phyloP scores from a whole-genome alignment of 1,140 invertebrate genomes.

The Marisa cornuarietis region DNA sequence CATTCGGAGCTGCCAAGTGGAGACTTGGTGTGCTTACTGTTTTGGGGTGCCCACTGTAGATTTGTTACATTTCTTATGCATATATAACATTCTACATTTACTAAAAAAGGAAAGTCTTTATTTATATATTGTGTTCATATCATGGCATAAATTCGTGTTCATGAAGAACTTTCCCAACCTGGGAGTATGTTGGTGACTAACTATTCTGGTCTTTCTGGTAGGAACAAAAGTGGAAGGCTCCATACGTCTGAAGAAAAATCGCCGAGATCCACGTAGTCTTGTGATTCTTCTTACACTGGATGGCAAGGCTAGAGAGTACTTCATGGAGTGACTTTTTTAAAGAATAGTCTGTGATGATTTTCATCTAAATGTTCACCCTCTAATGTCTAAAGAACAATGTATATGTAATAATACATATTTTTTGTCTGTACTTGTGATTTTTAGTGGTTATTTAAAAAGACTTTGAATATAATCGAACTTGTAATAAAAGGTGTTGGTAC shows the following conservation, averaged over 20 bases:
- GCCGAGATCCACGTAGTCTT: slow-evolving; percentile 72
- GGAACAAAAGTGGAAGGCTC: slow-evolving; percentile 73
- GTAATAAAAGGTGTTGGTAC: too few relatives aligned
- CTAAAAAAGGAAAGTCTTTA: neutral
- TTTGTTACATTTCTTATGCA: slow-evolving; percentile 18
- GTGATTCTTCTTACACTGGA: slow-evolving; percentile 38
- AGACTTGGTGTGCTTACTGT: too few relatives aligned
- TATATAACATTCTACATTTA: neutral
- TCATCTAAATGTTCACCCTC: too few relatives aligned
- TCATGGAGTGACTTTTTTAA: slow-evolving; percentile 35
- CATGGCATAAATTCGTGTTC: neutral
- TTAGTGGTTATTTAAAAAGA: too few relatives aligned
- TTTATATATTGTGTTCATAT: neutral
- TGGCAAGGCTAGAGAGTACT: slow-evolving; percentile 29
- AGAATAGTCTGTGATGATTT: too few relatives aligned
- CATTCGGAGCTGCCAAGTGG: too few relatives aligned
- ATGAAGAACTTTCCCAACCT: neutral
- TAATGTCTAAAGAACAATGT: too few relatives aligned
- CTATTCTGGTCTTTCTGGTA: slow-evolving; percentile 52
- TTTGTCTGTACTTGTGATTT: too few relatives aligned
- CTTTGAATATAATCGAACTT: too few relatives aligned
- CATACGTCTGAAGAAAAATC: slow-evolving; percentile 73
- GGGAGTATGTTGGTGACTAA: neutral
- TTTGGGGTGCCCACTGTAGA: neutral
- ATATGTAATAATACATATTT: too few relatives aligned